phyloP scores from a whole-genome alignment of 2,888 invertebrate species.

The Ichneumoninae sp. region DNA sequence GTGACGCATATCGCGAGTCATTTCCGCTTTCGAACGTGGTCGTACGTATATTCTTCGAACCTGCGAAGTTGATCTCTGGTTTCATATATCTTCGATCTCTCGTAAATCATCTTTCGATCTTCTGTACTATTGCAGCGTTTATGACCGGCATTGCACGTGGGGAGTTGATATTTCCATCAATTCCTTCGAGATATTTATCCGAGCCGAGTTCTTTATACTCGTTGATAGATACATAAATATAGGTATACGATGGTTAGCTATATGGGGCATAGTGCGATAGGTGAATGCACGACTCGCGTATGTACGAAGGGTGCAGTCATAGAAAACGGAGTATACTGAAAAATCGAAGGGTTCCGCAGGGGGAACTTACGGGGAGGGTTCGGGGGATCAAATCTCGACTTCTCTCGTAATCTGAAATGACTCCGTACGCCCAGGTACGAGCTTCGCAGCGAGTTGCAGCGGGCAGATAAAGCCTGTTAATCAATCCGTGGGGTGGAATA shows the following conservation, averaged over 20 bases:
- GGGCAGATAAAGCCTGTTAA: slow-evolving; percentile 65
- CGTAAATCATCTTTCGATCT: slow-evolving; percentile 46
- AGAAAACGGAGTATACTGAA: background rate
- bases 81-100: slow-evolving; percentile 44
- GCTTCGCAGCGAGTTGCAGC: slow-evolving; percentile 38
- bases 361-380: slow-evolving; percentile 8
- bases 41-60: slow-evolving; percentile 20
- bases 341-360: slow-evolving; percentile 10
- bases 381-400: slow-evolving; percentile 44
- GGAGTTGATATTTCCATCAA: slow-evolving; percentile 54
- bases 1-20: slow-evolving; percentile 19
- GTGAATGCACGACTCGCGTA: slow-evolving; percentile 7
- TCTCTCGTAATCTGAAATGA: slow-evolving; percentile 52
- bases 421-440: slow-evolving; percentile 18
- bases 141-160: slow-evolving; percentile 18
- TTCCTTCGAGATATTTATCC: slow-evolving; percentile 28
- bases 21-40: slow-evolving; percentile 30
- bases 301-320: slow-evolving; percentile 18
- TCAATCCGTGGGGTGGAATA: slow-evolving; percentile 59
- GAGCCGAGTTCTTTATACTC: slow-evolving; percentile 49
- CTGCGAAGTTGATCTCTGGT: slow-evolving; percentile 29
- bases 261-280: slow-evolving; percentile 6
- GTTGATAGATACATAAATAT: slow-evolving; percentile 47
- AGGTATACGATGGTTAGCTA: slow-evolving; percentile 38
- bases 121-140: slow-evolving; percentile 12